A percentile compares a stretch with the other conserved stretches of the same genome.
These are phyloP conservation scores for Nothoprocta pentlandii DNA, from an alignment of 2,113 vertebrate species.

Conservation along the genomic window DNA sequence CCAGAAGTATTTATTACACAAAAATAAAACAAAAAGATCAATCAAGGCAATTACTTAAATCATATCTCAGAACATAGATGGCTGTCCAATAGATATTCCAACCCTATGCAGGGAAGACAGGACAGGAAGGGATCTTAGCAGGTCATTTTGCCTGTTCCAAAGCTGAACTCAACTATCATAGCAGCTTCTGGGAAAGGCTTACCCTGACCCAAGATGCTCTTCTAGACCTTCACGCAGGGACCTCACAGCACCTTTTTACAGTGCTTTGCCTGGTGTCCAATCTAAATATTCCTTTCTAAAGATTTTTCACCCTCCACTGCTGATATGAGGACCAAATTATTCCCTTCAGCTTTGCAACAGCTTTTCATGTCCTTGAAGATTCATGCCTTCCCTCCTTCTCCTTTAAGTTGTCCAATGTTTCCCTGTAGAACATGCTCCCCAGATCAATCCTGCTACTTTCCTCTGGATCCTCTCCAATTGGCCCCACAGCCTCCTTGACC, in stretches of 20 bases:
- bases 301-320: background rate
- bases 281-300: background rate
- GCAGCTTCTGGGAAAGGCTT: background rate
- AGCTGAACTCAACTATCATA: background rate
- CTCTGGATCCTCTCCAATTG: slow-evolving; percentile 38
- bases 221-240: background rate
- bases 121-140: background rate
- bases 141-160: background rate
- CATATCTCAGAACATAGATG: background rate
- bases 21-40: background rate
- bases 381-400: background rate
- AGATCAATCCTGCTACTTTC: background rate
- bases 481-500: background rate
- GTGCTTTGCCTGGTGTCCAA: background rate
- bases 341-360: background rate
- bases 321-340: background rate
- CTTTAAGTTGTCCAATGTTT: background rate
- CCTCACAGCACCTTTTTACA: background rate
- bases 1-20: background rate
- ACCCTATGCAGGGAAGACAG: background rate
- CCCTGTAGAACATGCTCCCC: background rate
- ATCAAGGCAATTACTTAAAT: background rate
- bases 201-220: background rate
- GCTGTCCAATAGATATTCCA: background rate
- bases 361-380: background rate